Conservation (phyloP, 2,797 vertebrate genomes). For the Pseudochaenichthys georgianus region DNA sequence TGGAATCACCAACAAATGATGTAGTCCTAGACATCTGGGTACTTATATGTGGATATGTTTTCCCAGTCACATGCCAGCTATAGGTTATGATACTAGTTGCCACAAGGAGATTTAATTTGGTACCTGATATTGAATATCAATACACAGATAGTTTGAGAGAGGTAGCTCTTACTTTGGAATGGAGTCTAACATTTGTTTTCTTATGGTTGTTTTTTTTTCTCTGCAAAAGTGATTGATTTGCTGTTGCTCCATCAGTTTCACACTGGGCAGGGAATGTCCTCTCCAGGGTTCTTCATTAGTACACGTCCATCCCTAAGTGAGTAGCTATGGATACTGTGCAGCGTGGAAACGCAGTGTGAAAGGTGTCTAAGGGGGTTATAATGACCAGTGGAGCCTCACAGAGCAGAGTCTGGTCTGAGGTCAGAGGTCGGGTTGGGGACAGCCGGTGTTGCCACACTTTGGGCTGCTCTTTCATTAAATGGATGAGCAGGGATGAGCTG, state of each 20-base stretch:
- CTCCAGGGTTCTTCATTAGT: constrained; percentile 4
- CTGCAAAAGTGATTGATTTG: neutral
- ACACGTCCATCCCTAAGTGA: neutral
- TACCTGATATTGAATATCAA: neutral
- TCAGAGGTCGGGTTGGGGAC: constrained; percentile 47
- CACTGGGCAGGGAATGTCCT: neutral
- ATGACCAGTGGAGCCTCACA: neutral
- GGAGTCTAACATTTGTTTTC: neutral
- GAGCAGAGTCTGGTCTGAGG: constrained; percentile 27
- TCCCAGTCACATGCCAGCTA: no score
- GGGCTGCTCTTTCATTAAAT: constrained; percentile 60
- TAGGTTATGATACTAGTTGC: neutral
- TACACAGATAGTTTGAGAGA: neutral
- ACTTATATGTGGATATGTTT: neutral
- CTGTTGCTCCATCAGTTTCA: neutral
- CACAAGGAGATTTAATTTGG: neutral
- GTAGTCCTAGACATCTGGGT: neutral
- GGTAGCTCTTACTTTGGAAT: neutral
- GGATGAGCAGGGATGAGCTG: constrained; percentile 28
- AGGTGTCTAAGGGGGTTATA: constrained; percentile 19
- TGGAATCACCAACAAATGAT: neutral
- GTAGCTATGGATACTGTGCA: constrained; percentile 43
- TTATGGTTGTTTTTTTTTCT: no score
- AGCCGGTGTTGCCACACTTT: constrained; percentile 28
- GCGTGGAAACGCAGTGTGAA: constrained; percentile 23